Conservation (phyloP, 2,797 vertebrate genomes). For the Simalia tracyae region DNA sequence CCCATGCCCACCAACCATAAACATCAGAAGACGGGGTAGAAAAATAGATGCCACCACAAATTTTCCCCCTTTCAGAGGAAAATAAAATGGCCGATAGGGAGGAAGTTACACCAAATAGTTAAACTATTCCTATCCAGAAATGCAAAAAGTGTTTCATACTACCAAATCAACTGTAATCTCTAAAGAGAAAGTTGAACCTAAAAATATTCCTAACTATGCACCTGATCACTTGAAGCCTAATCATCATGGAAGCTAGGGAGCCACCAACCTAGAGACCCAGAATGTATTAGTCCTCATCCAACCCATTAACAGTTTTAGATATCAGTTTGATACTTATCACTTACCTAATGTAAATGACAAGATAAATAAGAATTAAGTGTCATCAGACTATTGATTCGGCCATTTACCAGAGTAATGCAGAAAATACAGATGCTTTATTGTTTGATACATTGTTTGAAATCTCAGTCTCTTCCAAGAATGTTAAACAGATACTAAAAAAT, state of each 20-base stretch:
- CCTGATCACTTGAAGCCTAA: neutral
- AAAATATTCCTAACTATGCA: neutral
- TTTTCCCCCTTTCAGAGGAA: neutral
- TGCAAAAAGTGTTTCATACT: neutral
- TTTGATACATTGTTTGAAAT: neutral
- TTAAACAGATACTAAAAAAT: neutral
- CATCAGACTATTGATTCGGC: neutral
- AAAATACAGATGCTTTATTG: neutral
- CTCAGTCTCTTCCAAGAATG: neutral
- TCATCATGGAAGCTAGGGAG: neutral
- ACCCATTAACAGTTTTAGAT: neutral
- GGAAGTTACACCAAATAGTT: neutral
- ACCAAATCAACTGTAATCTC: neutral
- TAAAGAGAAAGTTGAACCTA: neutral
- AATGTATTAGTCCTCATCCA: neutral
- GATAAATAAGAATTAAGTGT: neutral
- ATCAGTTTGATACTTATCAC: neutral
- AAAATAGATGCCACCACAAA: neutral
- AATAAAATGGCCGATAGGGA: neutral
- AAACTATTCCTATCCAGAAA: too few relatives aligned
- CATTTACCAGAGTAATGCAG: neutral
- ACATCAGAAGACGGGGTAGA: neutral
- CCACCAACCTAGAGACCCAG: neutral
- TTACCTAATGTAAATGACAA: neutral
- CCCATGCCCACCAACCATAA: neutral